Percentiles rank a stretch among this genome's conserved stretches.
Evolutionary conservation across 2,888 invertebrate species (phyloP).

Genomic region (Drosophila nigricruria): DNA sequence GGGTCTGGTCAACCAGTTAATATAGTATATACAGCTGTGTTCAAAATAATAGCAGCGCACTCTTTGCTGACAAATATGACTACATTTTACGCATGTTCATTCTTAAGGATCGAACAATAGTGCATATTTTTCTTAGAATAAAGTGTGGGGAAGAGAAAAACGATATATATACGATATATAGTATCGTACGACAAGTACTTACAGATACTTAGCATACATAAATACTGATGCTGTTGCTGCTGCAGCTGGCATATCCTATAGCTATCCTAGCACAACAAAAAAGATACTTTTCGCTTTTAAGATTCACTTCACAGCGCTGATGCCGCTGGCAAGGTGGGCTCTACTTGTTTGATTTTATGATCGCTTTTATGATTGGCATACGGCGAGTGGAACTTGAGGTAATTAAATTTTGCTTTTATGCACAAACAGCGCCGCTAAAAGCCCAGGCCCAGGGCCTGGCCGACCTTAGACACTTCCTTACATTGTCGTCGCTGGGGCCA

Average conservation of each 20-base stretch:
- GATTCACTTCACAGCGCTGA: constrained; percentile 12
- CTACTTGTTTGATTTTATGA: constrained; percentile 51
- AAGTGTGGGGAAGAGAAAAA: too few species aligned
- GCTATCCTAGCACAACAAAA: too few species aligned
- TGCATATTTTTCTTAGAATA: too few species aligned
- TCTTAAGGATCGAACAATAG: too few species aligned
- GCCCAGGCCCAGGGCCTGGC: constrained; percentile 25
- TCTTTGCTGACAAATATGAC: too few species aligned
- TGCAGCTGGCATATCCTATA: constrained; percentile 2
- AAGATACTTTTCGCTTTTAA: constrained; percentile 9
- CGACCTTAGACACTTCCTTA: constrained; percentile 75
- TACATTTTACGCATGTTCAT: too few species aligned
- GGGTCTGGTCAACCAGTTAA: too few species aligned
- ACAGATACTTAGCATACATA: constrained; percentile 15
- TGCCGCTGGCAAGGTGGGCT: constrained; percentile 17
- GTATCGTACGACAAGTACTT: too few species aligned
- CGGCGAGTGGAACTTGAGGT: constrained; percentile 31
- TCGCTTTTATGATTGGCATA: constrained; percentile 50
- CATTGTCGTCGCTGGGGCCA: constrained; percentile 69
- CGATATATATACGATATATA: too few species aligned
- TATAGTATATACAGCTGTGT: too few species aligned
- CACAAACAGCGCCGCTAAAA: constrained; percentile 36
- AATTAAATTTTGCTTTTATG: constrained; percentile 54
- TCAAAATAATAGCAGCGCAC: too few species aligned
- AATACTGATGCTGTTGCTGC: constrained; percentile 3